Evolutionary conservation across 1,140 invertebrate genomes (phyloP).

Genomic region (Drosophila insularis): DNA sequence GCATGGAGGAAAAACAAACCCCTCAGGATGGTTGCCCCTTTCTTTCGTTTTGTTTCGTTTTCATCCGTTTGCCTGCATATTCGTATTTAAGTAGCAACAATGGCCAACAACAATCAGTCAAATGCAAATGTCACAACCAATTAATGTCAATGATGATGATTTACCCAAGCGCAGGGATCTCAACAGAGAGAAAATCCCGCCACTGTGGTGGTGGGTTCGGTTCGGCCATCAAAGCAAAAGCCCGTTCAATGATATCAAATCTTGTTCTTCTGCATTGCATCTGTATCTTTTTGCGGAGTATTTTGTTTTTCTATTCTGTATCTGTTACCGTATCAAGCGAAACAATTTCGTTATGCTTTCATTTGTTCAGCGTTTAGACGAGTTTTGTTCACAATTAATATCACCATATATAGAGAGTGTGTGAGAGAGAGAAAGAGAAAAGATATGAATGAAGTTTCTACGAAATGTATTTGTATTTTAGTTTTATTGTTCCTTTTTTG

Average conservation of each 20-base stretch:
- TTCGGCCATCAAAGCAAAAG: conserved; percentile 15
- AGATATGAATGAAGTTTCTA: conserved; percentile 11
- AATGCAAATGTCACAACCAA: conserved; percentile 82
- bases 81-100: conserved; percentile 67
- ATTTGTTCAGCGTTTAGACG: conserved; percentile 75
- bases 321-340: conserved; percentile 35
- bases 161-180: conserved; percentile 34
- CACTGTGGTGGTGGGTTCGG: conserved; percentile 37
- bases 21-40: conserved; percentile 16
- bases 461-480: not conserved
- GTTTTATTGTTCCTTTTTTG: not conserved
- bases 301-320: conserved; percentile 1
- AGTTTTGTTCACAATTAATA: conserved; percentile 79
- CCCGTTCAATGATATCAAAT: conserved; percentile 44
- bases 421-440: not conserved
- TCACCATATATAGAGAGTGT: conserved; percentile 46
- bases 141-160: conserved; percentile 80
- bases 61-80: not conserved
- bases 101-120: conserved; percentile 77
- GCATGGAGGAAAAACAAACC: conserved; percentile 51
- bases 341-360: conserved; percentile 65
- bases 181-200: not conserved
- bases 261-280: conserved; percentile 31
- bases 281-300: not conserved
- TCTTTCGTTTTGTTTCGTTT: not conserved